Evolutionary conservation across 1,140 invertebrate genomes (phyloP), one percentile per base, ranked within the genome.

Genomic region (Phortica variegata): DNA sequence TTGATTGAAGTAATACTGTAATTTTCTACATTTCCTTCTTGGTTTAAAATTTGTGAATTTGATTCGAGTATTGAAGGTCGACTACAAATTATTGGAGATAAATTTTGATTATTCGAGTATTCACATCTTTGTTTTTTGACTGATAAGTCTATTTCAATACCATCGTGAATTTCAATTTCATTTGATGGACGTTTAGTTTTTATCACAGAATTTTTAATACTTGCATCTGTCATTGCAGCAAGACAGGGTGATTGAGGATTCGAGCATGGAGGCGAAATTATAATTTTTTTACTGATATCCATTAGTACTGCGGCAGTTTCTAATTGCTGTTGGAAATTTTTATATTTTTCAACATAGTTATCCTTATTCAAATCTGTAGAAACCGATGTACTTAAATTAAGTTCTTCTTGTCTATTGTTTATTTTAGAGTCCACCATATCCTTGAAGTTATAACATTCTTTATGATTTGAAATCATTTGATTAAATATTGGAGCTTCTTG

Each of bases 171-270:
- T 45, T 60, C 58, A 56, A 44, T 61, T 51, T 61, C 47, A 41
- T 56, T 65, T 58, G 58, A 56, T 58, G 65, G 60, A 69, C 59
- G 63, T 69, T 71, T 76, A 58, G 60, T 58, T 65, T 72, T 72
- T 73, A 74, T 76, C 72, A 76, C 71, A 73, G 74, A 74, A 60
- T 58, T 70, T 60, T 71, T 73, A 72, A 75, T 72, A 73, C 70
- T 75, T 66, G 57, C 58, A 54, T 72, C 58, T 51, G 48, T 53
- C 49, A 45, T 44, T 52, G 61, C 52, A 48, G 60, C 56, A 37
- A 65, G 47, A 56, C 69, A 61, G 43, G 71, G 74, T 50, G 73
- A 76, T 71, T 75, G 69, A 21, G 69, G 69, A 66, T 75, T 76
- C 45, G 73, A 75, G 50, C 60, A 62, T 37, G 71, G 74, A 41